Evolutionary conservation across 2,888 invertebrate species (phyloP).

Genomic region (Petrolisthes cinctipes): DNA sequence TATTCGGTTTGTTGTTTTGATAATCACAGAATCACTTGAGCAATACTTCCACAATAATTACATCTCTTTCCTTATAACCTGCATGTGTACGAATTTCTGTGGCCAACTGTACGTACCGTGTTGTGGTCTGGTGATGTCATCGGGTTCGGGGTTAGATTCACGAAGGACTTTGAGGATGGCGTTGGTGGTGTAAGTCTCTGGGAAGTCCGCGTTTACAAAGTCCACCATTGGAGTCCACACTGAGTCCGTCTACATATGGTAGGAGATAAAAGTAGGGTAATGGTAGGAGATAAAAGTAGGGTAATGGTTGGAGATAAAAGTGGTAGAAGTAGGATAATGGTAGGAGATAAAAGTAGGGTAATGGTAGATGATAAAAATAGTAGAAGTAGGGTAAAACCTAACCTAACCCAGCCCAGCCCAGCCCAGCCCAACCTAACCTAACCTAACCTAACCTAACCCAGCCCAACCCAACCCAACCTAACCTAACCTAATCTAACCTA

Average conservation of each 20-base stretch:
- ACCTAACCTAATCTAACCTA: too few species aligned
- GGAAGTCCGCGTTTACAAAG: constrained; percentile 50
- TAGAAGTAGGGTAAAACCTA: too few species aligned
- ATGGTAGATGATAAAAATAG: background rate
- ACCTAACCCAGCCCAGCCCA: too few species aligned
- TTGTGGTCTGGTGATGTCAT: constrained; percentile 22
- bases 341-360: background rate
- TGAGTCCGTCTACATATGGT: too few species aligned
- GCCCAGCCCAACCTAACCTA: too few species aligned
- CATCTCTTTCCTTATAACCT: too few species aligned
- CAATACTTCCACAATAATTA: too few species aligned
- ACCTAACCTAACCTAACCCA: too few species aligned
- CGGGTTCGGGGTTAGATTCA: constrained; percentile 2
- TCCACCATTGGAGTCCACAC: constrained; percentile 53
- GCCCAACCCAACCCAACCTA: too few species aligned
- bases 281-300: background rate
- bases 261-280: background rate
- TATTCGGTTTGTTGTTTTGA: too few species aligned
- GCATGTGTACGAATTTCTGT: too few species aligned
- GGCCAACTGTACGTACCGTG: constrained; percentile 15
- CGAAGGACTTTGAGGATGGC: constrained; percentile 26
- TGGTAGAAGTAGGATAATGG: background rate
- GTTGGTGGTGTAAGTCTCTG: constrained; percentile 17
- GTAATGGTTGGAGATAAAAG: background rate
- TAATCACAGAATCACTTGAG: too few species aligned